phyloP scores from a whole-genome alignment of 2,113 vertebrate genomes.

The Pterocles burchelli region DNA sequence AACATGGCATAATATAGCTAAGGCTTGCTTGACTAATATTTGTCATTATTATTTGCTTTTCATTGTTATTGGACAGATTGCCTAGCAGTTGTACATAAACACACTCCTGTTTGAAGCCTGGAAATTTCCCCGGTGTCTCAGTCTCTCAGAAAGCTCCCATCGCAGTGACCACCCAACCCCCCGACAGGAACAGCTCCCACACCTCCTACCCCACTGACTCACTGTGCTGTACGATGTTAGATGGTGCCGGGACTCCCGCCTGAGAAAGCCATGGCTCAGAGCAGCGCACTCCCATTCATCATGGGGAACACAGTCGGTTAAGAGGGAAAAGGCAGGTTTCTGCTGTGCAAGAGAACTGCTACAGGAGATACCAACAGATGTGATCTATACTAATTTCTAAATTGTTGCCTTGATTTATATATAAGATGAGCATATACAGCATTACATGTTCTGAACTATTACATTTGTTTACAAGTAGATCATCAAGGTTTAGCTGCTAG shows the following conservation, averaged over 20 bases:
- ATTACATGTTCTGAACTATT: background rate
- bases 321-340: background rate
- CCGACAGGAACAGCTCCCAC: background rate
- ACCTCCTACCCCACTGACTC: background rate
- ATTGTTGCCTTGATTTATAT: background rate
- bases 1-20: fast-evolving
- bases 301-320: background rate
- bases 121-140: background rate
- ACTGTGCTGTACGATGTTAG: background rate
- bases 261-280: background rate
- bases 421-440: background rate
- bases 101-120: fast-evolving
- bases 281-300: fast-evolving
- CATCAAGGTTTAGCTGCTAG: background rate
- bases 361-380: background rate
- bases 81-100: background rate
- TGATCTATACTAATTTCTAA: background rate
- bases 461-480: background rate
- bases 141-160: background rate
- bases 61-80: fast-evolving
- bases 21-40: background rate
- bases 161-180: background rate
- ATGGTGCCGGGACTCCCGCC: background rate
- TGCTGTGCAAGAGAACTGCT: background rate
- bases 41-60: background rate